Base-by-base conservation (phyloP, 2,888 invertebrate species). In the Salticus scenicus region DNA sequence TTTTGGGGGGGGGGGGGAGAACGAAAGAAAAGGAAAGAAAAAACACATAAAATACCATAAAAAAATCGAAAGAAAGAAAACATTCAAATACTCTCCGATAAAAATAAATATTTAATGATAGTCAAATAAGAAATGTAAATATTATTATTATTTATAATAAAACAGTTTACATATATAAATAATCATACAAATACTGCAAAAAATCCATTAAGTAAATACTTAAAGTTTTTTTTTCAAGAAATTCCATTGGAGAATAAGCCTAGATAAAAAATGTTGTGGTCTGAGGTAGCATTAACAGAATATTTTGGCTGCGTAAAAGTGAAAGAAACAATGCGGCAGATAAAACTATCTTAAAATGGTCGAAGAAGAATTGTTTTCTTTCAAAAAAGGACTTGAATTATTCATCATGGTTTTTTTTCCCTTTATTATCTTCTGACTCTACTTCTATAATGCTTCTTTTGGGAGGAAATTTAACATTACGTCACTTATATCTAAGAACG, bases 331-430 rank as follows among this genome's bases (percentile, higher is more conserved):
- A 57, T 57, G 2, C 57, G 24, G 24, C 4, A 57, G 57, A 57
- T 57, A 57, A 57, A 57, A 57, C 57, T 57, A 57, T 57, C 57
- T 57, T n/a, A 57, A 57, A 57, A 57, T 24, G 24, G 1, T 24
- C 24, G 57, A 24, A 57, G 24, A 57, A 24, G 24, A 57, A 57
- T 7, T 24, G 57, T 17, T 57, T 57, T 57, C n/a, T 17, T 24
- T 57, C 57, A 24, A 57, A 57, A 20, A 57, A 17, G n/a, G 24
- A 57, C 14, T 57, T 57, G 57, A 57, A 57, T 57, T 57, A 57
- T 57, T 57, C 57, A 57, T 57, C 47, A 57, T 24, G 4, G n/a
- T n/a, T 57, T 24, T 57, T 57, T 57, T 57, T 57, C 24, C 37
- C 10, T 24, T 57, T 37, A 37, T 47, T 17, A 47, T 57, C 57